Evolutionary conservation across 2,888 invertebrate genomes (phyloP), one percentile per base, ranked within the genome.

Genomic region (Itoplectis maculator): DNA sequence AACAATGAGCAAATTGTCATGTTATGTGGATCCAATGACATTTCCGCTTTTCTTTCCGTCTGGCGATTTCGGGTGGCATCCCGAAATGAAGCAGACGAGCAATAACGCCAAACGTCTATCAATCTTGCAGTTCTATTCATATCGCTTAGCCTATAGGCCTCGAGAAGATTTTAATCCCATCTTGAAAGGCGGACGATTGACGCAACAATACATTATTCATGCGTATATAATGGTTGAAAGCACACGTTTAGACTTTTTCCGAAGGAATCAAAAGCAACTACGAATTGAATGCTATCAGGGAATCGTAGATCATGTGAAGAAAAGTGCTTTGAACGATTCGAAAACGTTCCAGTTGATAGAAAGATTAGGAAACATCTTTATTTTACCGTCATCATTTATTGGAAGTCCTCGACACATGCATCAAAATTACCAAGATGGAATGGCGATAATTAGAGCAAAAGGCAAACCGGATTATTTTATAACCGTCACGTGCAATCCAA

Each of bases 401-500:
- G 42, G 42, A 42, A 42, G 42, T 42, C 42, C 42, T 42, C 42
- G 42, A 42, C 42, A 42, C 42, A 5, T 42, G 42, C 42, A 42
- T 42, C 51, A 76, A 74, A 20, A 68, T n/a, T 83, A 81, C 65
- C 83, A 83, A 15, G 82, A 85, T 74, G 85, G 78, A 11, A 82
- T 85, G 80, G 76, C 83, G 5, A 78, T 78, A 2, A 66, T 70
- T 0, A 51, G 77, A 18, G 42, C 42, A 9, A 72, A 20, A 35
- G 59, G 59, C 1, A 59, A 35, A 59, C 59, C 59, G 2, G 59
- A 59, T 59, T 37, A 35, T 7, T 59, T 59, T 59, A 35, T 59
- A 13, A 59, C 59, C 6, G n/a, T 35, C 35, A 63, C 42, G 6
- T 63, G 40, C 20, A 63, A 63, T 18, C 63, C 63, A 20, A 63